Evolutionary conservation across 2,113 vertebrate genomes (phyloP).

Genomic region (Pterocles orientalis): DNA sequence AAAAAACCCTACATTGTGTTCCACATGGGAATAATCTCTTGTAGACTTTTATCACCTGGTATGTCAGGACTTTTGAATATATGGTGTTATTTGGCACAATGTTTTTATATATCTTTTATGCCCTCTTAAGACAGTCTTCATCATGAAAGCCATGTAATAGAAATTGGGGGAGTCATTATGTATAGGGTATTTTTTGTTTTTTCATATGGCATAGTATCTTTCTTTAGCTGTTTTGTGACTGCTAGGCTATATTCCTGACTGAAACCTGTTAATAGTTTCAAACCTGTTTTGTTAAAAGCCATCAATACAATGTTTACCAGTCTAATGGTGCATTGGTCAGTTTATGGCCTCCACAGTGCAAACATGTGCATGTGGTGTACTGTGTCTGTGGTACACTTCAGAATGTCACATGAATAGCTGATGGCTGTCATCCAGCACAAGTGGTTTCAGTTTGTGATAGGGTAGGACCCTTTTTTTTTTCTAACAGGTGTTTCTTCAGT

Average conservation of each 20-base stretch:
- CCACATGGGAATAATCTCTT: background rate
- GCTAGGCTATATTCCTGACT: background rate
- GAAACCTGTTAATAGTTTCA: background rate
- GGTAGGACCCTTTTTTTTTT: background rate
- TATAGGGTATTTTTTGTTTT: background rate
- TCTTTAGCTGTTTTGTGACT: background rate
- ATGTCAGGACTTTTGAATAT: background rate
- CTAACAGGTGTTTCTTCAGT: background rate
- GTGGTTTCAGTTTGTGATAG: background rate
- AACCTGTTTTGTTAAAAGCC: background rate
- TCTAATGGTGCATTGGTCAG: background rate
- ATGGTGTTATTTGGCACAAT: background rate
- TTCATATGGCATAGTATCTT: background rate
- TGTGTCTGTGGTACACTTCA: background rate
- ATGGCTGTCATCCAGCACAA: background rate
- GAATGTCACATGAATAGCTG: background rate
- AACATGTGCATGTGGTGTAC: background rate
- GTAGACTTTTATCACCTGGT: background rate
- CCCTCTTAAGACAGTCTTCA: background rate
- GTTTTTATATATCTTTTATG: background rate
- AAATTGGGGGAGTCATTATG: background rate
- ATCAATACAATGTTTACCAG: background rate
- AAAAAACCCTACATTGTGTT: fast-evolving
- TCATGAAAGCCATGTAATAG: background rate
- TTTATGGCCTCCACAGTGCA: background rate